Conservation (phyloP, 2,888 invertebrate genomes). For the Lapara coniferarum region DNA sequence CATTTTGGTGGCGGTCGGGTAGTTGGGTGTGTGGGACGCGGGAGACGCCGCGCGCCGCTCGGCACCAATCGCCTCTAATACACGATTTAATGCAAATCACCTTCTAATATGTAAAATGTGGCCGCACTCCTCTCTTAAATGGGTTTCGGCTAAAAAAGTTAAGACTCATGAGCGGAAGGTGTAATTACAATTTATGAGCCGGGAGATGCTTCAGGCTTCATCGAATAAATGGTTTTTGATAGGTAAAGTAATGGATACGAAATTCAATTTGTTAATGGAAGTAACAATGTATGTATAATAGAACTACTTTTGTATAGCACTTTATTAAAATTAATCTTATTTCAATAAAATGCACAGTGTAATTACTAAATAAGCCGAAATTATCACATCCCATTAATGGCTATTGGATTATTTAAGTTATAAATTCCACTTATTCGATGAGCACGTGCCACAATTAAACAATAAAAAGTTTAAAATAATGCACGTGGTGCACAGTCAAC, state of each 20-base stretch:
- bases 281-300: too few relatives aligned
- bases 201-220: neutral
- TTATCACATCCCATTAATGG: too few relatives aligned
- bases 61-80: neutral
- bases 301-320: too few relatives aligned
- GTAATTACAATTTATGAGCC: conserved; percentile 19
- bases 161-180: conserved; percentile 17
- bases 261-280: too few relatives aligned
- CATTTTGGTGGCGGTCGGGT: conserved; percentile 7
- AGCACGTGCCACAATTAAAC: conserved; percentile 4
- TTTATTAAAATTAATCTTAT: too few relatives aligned
- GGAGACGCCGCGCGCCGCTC: neutral
- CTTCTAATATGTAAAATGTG: conserved; percentile 22
- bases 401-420: too few relatives aligned
- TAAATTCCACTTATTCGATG: neutral
- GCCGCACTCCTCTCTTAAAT: conserved; percentile 16
- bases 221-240: neutral
- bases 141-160: conserved; percentile 5
- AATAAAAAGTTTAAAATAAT: neutral
- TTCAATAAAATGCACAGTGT: too few relatives aligned
- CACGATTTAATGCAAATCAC: conserved; percentile 21
- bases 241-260: too few relatives aligned
- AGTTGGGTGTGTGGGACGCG: neutral
- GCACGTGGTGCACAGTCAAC: too few relatives aligned
- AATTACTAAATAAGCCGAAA: too few relatives aligned